These are phyloP conservation scores for Propsilocerus akamusi DNA, from an alignment of 1,140 invertebrate species.

Conservation along the genomic window DNA sequence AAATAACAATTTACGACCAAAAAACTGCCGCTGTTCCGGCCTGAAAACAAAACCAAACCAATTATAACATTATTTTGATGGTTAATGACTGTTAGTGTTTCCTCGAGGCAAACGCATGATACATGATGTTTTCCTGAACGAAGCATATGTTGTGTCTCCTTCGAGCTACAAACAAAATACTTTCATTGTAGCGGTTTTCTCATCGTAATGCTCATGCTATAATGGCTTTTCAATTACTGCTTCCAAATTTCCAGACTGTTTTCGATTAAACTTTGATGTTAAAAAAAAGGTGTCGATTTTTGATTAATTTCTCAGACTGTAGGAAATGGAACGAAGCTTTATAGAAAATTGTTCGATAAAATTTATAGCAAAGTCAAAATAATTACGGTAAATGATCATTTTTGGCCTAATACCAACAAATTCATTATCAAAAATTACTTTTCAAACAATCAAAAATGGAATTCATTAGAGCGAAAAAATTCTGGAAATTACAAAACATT, in stretches of 20 bases:
- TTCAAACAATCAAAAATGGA: neutral
- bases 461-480: neutral
- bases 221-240: neutral
- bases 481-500: neutral
- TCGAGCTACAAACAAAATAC: neutral
- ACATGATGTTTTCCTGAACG: neutral
- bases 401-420: neutral
- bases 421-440: neutral
- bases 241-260: neutral
- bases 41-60: conserved; percentile 3
- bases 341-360: too few species aligned
- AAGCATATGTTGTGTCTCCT: neutral
- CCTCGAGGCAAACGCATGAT: neutral
- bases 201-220: neutral
- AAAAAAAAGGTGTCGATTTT: neutral
- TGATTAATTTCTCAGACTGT: too few species aligned
- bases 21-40: neutral
- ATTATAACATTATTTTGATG: conserved; percentile 1
- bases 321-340: too few species aligned
- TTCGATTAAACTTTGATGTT: neutral
- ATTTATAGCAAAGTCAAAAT: too few species aligned
- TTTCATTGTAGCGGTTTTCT: neutral
- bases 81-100: neutral
- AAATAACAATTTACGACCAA: neutral
- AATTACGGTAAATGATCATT: neutral